phyloP scores from a whole-genome alignment of 2,888 invertebrate genomes.

The Drosophila birchii region DNA sequence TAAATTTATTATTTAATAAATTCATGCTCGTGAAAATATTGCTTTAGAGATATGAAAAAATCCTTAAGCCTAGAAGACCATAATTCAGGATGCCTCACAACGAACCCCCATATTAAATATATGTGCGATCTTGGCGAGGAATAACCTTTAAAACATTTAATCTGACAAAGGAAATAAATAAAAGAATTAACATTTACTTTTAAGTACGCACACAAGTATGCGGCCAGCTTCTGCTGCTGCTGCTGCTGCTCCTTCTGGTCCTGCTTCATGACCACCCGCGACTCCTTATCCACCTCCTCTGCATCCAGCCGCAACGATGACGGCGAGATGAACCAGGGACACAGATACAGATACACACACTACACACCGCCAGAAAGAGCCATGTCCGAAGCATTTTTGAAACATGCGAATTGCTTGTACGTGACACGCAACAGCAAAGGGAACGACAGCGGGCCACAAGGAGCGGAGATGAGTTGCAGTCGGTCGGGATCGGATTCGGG shows the following conservation, averaged over 20 bases:
- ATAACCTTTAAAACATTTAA: conserved; percentile 79
- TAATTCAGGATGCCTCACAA: conserved; percentile 24
- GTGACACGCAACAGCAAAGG: conserved; percentile 82
- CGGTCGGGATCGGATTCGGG: conserved; percentile 22
- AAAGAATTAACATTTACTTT: conserved; percentile 81
- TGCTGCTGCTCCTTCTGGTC: conserved; percentile 19
- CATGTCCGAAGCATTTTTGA: conserved; percentile 82
- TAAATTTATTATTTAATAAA: neutral
- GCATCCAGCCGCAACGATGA: conserved; percentile 47
- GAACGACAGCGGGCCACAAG: conserved; percentile 52
- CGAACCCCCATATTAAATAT: conserved; percentile 34
- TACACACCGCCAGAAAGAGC: conserved; percentile 59
- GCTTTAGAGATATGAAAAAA: neutral
- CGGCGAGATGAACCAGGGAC: conserved; percentile 66
- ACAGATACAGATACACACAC: conserved; percentile 32
- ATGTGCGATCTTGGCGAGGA: conserved; percentile 22
- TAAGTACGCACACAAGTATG: conserved; percentile 74
- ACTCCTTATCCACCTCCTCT: conserved; percentile 6
- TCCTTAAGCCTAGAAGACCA: conserved; percentile 17
- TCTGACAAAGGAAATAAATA: conserved; percentile 81
- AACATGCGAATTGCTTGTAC: conserved; percentile 84
- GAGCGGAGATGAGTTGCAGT: conserved; percentile 40
- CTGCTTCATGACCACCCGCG: conserved; percentile 8
- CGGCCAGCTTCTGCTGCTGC: conserved; percentile 25
- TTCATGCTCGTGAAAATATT: neutral